These are phyloP conservation scores for Ceratina australensis DNA, from an alignment of 1,140 invertebrate genomes.

Conservation along the genomic window DNA sequence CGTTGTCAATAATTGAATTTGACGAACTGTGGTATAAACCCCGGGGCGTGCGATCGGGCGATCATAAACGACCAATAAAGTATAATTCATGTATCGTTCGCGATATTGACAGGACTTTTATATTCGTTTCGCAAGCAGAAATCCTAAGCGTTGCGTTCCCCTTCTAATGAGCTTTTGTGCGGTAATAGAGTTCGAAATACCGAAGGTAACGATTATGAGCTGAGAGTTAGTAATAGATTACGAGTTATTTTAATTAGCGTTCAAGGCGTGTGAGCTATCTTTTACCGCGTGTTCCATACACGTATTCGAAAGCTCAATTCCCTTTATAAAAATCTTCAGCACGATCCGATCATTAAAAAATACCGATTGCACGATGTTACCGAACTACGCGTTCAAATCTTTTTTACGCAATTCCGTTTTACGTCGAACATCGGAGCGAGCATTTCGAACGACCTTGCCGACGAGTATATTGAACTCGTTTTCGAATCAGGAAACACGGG, in stretches of 20 bases:
- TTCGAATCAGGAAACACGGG: constrained; percentile 24
- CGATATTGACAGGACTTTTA: constrained; percentile 6
- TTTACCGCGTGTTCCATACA: no score
- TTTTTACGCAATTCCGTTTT: not conserved
- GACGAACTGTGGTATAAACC: constrained; percentile 24
- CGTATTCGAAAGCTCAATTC: no score
- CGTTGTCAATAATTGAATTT: constrained; percentile 42
- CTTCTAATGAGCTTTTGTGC: not conserved
- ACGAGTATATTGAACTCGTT: not conserved
- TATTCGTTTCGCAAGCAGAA: constrained; percentile 1
- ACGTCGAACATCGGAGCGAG: not conserved
- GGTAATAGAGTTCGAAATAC: not conserved
- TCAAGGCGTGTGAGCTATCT: no score
- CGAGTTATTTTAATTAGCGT: no score
- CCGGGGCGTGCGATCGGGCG: not conserved
- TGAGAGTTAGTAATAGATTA: not conserved
- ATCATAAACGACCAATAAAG: constrained; percentile 34
- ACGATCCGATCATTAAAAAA: no score
- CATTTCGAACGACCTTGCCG: not conserved
- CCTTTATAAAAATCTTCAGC: no score
- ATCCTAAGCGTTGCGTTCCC: not conserved
- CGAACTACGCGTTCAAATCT: no score
- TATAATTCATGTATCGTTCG: constrained; percentile 14
- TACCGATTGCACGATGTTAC: no score
- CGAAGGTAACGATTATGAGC: not conserved